Evolutionary conservation across 2,797 vertebrate species (phyloP), one percentile per base, ranked within the genome.

Genomic region (Perodicticus potto): DNA sequence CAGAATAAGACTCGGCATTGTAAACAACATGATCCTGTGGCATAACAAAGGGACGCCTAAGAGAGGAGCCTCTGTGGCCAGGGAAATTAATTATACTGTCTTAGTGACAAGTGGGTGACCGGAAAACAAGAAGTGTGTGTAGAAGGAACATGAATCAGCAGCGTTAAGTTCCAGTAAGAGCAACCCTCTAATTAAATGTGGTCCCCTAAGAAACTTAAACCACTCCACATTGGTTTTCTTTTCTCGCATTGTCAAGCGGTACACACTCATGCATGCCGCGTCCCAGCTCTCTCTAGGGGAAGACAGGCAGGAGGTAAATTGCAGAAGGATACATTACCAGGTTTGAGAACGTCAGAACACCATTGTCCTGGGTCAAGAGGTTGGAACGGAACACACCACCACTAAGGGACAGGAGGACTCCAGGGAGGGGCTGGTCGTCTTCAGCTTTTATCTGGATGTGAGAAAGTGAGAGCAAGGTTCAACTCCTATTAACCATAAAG

Each of bases 331-430:
- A 13, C 88, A 96, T 69, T 98, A 99, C 99, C 99, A 99, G 98
- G 97, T 99, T 99, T 95, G 99, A 99, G 67, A 99, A 99, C 0
- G 99, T 99, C 92, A 99, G 98, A 93, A 99, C 98, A 91, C 99
- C 99, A 0, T 99, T 99, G 89, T 99, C 99, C 98, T 99, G 99
- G 1, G 99, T 99, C 97, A 99, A 97, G 88, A 99, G 99, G 98
- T 99, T 99, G 96, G 99, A 99, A 23, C 99, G 99, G 96, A 99
- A 99, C 95, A 99, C 98, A 2, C 99, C 99, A 34, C 99, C 99
- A 0, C 99, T 99, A 93, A 99, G 99, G 88, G 99, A 99, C 85
- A 99, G 90, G 23, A 99, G 99, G 88, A 99, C 99, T 23, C 99
- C 99, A 0, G 99, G 99, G n/a, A 99, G 99, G 27, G 99, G 99